Base-by-base conservation (phyloP, 2,797 vertebrate species). In the Darevskia nairensis region DNA sequence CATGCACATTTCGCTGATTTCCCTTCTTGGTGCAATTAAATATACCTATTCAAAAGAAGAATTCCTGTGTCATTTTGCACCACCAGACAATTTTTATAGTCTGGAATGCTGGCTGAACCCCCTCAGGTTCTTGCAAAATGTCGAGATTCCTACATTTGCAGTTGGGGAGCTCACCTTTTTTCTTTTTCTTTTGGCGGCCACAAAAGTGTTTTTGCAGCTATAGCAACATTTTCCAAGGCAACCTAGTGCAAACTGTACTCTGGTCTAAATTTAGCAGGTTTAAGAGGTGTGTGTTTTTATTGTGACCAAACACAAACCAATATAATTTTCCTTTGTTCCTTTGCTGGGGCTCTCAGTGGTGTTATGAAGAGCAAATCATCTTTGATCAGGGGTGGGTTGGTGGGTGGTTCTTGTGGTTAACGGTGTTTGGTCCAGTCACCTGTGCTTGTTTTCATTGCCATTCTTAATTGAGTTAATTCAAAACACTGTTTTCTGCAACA, bases 211-310 rank as follows among this genome's bases (percentile, higher is more conserved):
- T 92, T 94, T 95, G 97, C 96, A 97, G 94, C 96, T 97, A 97
- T 97, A 96, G 97, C 96, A 97, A 97, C 96, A 1, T 96, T 97
- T 96, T 95, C 97, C 97, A 97, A 96, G 96, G 96, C 95, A 97
- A 97, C 96, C 91, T 92, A 90, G 88, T 90, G 35, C 94, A 96
- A 90, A 94, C 91, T 96, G 93, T 93, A 93, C 94, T 92, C 88
- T 94, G 86, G 93, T 92, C 94, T 97, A 97, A 96, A 97, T 96
- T 96, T 97, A 96, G 95, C 88, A 89, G 90, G 32, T 95, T 92
- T 95, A 92, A 94, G 95, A 90, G 92, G 94, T 96, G 92, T 71
- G 87, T 92, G 83, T 95, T 96, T 96, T 95, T 86, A 96, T 96
- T 95, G 95, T 93, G 95, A 94, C 78, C 85, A 92, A 82, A 93